Percentiles rank a stretch among this genome's conserved stretches.
Conservation (phyloP, 2,888 invertebrate species). For the Rambutsinella grinnellia region DNA sequence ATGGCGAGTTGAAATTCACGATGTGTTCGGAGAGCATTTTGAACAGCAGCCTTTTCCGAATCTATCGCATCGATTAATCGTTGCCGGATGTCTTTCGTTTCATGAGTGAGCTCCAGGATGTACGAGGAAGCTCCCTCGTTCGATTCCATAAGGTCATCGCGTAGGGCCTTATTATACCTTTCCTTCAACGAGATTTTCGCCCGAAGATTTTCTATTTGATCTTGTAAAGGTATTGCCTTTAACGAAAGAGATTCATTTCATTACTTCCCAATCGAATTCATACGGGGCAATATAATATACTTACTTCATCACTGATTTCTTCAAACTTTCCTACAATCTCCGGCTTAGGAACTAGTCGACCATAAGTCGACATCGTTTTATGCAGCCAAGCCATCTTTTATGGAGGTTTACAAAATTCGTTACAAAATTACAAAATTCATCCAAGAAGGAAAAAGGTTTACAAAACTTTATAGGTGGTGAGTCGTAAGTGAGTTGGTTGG, state of each 20-base stretch:
- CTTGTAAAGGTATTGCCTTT: constrained; percentile 59
- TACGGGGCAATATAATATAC: no score
- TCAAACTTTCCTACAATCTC: constrained; percentile 25
- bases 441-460: no score
- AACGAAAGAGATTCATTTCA: neutral
- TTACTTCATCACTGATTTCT: constrained; percentile 55
- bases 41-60: constrained; percentile 62
- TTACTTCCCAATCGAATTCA: no score
- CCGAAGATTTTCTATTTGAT: constrained; percentile 65
- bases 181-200: constrained; percentile 64
- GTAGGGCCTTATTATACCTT: constrained; percentile 61
- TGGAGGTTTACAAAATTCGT: no score
- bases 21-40: constrained; percentile 62
- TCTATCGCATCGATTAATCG: constrained; percentile 60
- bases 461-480: no score
- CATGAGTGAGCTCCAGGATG: constrained; percentile 59
- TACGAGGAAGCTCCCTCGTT: constrained; percentile 59
- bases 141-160: constrained; percentile 63
- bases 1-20: constrained; percentile 64
- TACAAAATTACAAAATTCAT: no score
- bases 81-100: constrained; percentile 60
- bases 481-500: no score
- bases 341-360: constrained; percentile 58
- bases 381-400: constrained; percentile 58
- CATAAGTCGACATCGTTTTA: constrained; percentile 56